Evolutionary conservation across 2,113 vertebrate genomes (phyloP).

Genomic region (Lipotes vexillifer): DNA sequence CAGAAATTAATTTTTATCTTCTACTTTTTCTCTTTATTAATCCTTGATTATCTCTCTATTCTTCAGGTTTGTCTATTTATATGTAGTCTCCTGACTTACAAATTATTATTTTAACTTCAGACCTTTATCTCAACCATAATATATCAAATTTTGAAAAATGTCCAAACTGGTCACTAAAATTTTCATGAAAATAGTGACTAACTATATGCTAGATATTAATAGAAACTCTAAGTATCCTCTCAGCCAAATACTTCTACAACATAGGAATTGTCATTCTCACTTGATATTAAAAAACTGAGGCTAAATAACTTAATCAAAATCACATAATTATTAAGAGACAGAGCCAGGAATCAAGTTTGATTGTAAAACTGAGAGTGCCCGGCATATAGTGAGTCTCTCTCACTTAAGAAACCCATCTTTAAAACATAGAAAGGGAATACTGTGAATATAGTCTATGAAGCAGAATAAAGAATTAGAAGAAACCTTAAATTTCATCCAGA

Average conservation of each 20-base stretch:
- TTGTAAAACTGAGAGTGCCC: neutral
- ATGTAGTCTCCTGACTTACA: neutral
- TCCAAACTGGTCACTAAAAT: neutral
- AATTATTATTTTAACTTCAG: neutral
- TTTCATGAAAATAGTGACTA: neutral
- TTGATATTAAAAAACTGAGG: neutral
- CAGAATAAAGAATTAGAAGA: neutral
- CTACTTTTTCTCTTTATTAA: neutral
- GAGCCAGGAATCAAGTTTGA: neutral
- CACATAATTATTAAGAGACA: neutral
- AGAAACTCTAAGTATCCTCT: neutral
- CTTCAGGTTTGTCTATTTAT: neutral
- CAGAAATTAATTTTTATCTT: neutral
- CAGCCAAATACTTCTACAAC: neutral
- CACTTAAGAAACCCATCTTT: neutral
- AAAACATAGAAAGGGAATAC: neutral
- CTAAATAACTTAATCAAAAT: neutral
- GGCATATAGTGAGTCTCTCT: neutral
- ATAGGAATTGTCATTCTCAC: neutral
- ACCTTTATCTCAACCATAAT: neutral
- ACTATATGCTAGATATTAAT: neutral
- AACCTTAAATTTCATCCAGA: constrained; percentile 2
- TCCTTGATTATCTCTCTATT: neutral
- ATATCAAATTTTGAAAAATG: neutral
- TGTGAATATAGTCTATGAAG: neutral